Percentiles rank a stretch among this genome's conserved stretches.
phyloP scores from a whole-genome alignment of 1,140 invertebrate genomes.

The Drosophila kanapiae region DNA sequence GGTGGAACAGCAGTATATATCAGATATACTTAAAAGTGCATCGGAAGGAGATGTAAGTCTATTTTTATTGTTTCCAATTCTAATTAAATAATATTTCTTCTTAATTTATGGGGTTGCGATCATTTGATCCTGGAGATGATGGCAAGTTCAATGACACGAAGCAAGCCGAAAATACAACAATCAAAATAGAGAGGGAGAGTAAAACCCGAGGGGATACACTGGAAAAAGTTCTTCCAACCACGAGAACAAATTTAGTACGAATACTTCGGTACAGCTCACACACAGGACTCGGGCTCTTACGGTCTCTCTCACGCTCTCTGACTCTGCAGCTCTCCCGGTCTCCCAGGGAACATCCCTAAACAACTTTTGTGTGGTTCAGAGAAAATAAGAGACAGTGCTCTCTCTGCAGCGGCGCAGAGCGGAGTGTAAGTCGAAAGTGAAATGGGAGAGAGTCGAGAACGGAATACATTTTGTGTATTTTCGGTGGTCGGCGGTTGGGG shows the following conservation, averaged over 20 bases:
- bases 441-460: slow-evolving; percentile 46
- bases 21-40: not conserved
- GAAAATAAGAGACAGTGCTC: slow-evolving; percentile 33
- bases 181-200: not conserved
- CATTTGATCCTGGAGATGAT: not conserved
- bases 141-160: slow-evolving; percentile 22
- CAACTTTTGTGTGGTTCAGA: not conserved
- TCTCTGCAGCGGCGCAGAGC: slow-evolving; percentile 31
- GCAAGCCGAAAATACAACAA: not conserved
- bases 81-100: not conserved
- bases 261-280: slow-evolving; percentile 19
- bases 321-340: not conserved
- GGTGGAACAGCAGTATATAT: too few relatives aligned
- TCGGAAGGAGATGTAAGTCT: too few relatives aligned
- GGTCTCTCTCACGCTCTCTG: slow-evolving; percentile 14
- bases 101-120: slow-evolving; percentile 3
- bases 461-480: slow-evolving; percentile 71
- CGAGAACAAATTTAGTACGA: not conserved
- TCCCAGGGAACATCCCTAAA: slow-evolving; percentile 14
- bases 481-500: slow-evolving; percentile 61
- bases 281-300: not conserved
- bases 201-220: slow-evolving; percentile 10
- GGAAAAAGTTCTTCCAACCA: not conserved
- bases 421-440: slow-evolving; percentile 33
- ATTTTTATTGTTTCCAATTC: too few relatives aligned